phyloP scores from a whole-genome alignment of 2,888 invertebrate species.

The Eupithecia vulgata region DNA sequence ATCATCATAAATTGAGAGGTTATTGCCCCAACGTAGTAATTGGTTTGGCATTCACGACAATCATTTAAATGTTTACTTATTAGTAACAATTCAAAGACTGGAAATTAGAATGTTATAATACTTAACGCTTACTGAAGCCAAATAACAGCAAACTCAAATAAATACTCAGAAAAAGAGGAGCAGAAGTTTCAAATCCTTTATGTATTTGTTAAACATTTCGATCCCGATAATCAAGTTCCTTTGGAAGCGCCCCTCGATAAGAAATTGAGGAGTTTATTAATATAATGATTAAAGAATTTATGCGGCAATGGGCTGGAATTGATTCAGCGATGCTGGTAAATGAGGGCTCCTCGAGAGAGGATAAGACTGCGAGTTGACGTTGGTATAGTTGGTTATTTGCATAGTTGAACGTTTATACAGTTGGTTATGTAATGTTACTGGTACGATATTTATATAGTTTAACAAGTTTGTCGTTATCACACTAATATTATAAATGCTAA shows the following conservation, averaged over 20 bases:
- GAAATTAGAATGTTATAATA: background rate
- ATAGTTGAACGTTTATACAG: too few species aligned
- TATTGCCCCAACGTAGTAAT: background rate
- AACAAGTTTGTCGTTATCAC: too few species aligned
- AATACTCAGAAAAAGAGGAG: background rate
- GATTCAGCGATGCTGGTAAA: conserved; percentile 51
- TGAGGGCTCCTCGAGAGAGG: conserved; percentile 21
- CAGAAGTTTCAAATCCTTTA: background rate
- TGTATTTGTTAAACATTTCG: background rate
- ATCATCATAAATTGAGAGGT: background rate
- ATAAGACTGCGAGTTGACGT: conserved; percentile 21
- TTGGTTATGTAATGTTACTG: too few species aligned
- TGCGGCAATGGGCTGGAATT: conserved; percentile 55
- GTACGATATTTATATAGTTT: too few species aligned
- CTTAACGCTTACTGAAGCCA: background rate
- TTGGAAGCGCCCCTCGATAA: conserved; percentile 28
- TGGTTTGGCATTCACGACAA: background rate
- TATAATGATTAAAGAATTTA: conserved; percentile 39
- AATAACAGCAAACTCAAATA: background rate
- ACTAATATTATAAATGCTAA: too few species aligned
- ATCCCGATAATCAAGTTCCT: conserved; percentile 6
- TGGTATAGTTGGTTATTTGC: too few species aligned
- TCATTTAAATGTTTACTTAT: background rate
- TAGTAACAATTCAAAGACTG: background rate
- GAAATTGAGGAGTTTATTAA: conserved; percentile 39